phyloP scores from a whole-genome alignment of 1,140 invertebrate genomes.

The Sarcophaga bullata region DNA sequence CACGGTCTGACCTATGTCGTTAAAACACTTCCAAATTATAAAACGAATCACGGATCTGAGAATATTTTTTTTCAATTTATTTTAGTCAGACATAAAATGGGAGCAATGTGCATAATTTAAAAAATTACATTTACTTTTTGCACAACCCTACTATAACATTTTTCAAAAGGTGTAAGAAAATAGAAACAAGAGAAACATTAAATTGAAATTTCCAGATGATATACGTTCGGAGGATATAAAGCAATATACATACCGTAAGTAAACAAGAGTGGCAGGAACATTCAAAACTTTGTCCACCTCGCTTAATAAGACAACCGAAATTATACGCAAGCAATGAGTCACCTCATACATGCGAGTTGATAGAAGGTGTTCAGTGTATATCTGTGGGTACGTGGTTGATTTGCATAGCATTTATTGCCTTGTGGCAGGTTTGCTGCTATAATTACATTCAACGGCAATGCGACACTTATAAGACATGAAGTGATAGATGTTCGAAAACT shows the following conservation, averaged over 20 bases:
- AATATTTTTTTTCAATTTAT: too few species aligned
- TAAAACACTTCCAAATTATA: too few species aligned
- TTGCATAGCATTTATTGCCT: constrained; percentile 10
- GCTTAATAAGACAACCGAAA: constrained; percentile 20
- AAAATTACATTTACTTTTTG: too few species aligned
- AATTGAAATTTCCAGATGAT: too few species aligned
- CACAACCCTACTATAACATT: background rate
- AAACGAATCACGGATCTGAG: too few species aligned
- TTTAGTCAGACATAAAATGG: too few species aligned
- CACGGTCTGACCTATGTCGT: too few species aligned
- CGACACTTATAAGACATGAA: constrained; percentile 9
- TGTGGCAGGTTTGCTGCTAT: constrained; percentile 28
- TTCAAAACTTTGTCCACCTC: background rate
- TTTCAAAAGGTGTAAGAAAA: too few species aligned
- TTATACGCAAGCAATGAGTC: background rate
- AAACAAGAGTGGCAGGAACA: background rate
- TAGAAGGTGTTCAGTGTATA: background rate
- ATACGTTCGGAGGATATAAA: background rate
- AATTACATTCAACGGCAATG: constrained; percentile 24
- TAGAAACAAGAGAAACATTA: too few species aligned
- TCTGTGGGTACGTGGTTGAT: too few species aligned
- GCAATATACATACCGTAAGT: background rate
- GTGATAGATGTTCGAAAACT: background rate
- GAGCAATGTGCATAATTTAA: too few species aligned
- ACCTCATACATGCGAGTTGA: background rate